Percentiles rank a stretch among this genome's conserved stretches.
These are phyloP conservation scores for Muraenolepis orangiensis DNA, from an alignment of 2,797 vertebrate species.

Conservation along the genomic window DNA sequence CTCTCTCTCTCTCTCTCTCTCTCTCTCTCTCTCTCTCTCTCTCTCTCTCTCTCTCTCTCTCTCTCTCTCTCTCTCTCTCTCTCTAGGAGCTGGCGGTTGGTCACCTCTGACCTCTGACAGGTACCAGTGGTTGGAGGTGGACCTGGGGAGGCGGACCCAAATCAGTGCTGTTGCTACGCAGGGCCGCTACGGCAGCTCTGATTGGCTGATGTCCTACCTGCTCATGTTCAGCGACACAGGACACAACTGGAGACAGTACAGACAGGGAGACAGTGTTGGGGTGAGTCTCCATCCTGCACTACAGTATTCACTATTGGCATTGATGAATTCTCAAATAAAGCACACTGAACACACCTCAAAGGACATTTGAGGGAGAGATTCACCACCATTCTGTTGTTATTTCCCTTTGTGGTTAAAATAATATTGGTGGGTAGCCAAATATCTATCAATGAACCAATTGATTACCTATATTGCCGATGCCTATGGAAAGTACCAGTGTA, in stretches of 20 bases:
- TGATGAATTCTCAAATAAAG: background rate
- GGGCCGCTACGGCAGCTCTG: constrained; percentile 86
- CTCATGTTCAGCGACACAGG: constrained; percentile 92
- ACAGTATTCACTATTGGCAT: background rate
- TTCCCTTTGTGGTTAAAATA: too few relatives aligned
- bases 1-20: too few relatives aligned
- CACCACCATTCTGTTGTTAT: background rate
- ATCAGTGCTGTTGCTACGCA: constrained; percentile 85
- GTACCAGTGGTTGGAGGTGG: constrained; percentile 5
- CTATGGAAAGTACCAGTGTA: background rate
- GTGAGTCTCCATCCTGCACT: constrained; percentile 58
- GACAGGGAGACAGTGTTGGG: constrained; percentile 82
- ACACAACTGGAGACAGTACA: constrained; percentile 88
- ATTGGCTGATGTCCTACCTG: constrained; percentile 85
- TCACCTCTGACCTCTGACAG: background rate
- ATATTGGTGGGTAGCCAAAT: too few relatives aligned
- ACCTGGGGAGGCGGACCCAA: constrained; percentile 80
- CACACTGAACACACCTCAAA: background rate
- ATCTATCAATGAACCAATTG: too few relatives aligned
- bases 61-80: background rate
- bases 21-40: background rate
- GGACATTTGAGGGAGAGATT: background rate
- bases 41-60: background rate
- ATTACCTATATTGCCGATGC: too few relatives aligned
- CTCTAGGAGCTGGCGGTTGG: background rate